Evolutionary conservation across 2,888 invertebrate species (phyloP).

Genomic region (Eledona agricola): DNA sequence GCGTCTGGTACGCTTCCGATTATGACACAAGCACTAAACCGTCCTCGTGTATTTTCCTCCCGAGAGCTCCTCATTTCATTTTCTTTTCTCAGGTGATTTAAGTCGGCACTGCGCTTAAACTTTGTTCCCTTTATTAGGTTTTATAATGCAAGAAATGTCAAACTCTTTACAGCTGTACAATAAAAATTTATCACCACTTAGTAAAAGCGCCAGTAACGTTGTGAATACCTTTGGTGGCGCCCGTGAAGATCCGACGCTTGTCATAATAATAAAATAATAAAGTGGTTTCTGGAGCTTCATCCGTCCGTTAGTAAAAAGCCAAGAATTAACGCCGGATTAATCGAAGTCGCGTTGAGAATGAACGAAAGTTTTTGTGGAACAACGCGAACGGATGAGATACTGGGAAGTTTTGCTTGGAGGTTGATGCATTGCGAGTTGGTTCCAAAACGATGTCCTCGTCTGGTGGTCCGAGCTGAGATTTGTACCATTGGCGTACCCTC

Average conservation of each 20-base stretch:
- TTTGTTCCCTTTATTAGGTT: constrained; percentile 32
- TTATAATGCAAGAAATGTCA: constrained; percentile 38
- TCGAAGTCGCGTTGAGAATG: no score
- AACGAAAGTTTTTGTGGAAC: constrained; percentile 30
- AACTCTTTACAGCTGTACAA: constrained; percentile 35
- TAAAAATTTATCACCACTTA: constrained; percentile 39
- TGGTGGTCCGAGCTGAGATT: constrained; percentile 58
- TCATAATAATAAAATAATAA: constrained; percentile 42
- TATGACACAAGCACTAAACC: neutral
- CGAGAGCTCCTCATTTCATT: constrained; percentile 13
- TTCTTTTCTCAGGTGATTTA: constrained; percentile 19
- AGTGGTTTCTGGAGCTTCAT: constrained; percentile 38
- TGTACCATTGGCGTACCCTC: constrained; percentile 52
- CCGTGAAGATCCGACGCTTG: constrained; percentile 31
- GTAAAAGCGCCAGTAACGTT: constrained; percentile 34
- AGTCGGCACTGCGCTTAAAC: constrained; percentile 15
- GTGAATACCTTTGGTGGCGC: constrained; percentile 32
- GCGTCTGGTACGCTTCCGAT: constrained; percentile 1
- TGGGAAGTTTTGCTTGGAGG: constrained; percentile 4
- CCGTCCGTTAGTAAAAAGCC: constrained; percentile 32
- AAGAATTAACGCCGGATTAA: constrained; percentile 2
- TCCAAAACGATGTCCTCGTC: constrained; percentile 54
- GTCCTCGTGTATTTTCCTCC: neutral
- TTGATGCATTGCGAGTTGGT: constrained; percentile 52
- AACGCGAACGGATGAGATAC: no score